Evolutionary conservation across 2,113 vertebrate species (phyloP), one percentile per base, ranked within the genome.

Genomic region (Equus quagga): DNA sequence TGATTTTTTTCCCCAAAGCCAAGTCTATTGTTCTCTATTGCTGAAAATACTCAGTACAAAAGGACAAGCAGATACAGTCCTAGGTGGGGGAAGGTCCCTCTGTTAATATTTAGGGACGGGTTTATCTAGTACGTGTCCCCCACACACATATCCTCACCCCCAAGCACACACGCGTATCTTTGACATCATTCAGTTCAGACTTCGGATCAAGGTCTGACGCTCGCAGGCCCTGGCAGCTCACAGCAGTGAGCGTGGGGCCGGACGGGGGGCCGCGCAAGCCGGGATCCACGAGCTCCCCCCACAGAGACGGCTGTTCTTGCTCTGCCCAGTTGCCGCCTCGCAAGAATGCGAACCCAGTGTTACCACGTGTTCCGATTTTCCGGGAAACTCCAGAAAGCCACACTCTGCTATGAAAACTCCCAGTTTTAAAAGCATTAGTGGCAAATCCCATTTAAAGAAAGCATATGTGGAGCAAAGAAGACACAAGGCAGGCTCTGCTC

Each of bases 231-330:
- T 1, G 3, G 70, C 6, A 6, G 21, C 36, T 21, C 69, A 11
- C 4, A 10, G 33, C 58, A 60, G 0, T 19, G 75, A 58, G 41
- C 0, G 3, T 2, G 1, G 41, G 26, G 3, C 23, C 1, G 0
- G 9, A 0, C 0, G 10, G 36, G 36, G 31, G 12, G 17, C 44
- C 6, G 33, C 54, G 46, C 5, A 2, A 14, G 26, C 73, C 0
- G 0, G 64, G 23, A 56, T 9, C 62, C 41, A n/a, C 0, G 0
- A 2, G 23, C 21, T 49, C 31, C 56, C 44, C 14, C 44, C 51
- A 2, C n/a, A 0, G 60, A 51, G 51, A 54, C 58, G 58, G 65
- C 67, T 33, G 58, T n/a, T 11, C 2, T 3, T 3, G 0, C 41
- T 54, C 24, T 0, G 1, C 28, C 54, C 28, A 1, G 24, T 2